Base-by-base conservation (phyloP, 1,140 invertebrate genomes). In the Phymastichus coffea region DNA sequence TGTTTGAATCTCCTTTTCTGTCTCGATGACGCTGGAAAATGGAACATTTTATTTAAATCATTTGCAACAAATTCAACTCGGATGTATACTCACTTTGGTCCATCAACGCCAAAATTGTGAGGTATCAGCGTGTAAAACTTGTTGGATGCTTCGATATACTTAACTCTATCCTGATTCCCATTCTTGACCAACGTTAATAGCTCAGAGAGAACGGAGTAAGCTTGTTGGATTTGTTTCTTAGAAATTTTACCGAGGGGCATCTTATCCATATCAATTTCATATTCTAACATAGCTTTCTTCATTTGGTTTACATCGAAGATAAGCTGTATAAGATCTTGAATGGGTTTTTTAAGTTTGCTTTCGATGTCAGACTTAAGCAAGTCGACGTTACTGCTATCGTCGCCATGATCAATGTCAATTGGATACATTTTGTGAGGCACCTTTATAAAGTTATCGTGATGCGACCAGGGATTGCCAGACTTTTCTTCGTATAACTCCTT, bases 181-280 rank as follows among this genome's bases (percentile, higher is more conserved):
- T 77, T 78, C 52, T 85, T 77, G 4, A 92, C 77, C 9, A 90
- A 70, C 26, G 85, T 76, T 66, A 91, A 86, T 15, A 97, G 74
- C 68, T 97, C 90, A 1, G 83, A 88, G 1, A 99, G 75, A 17
- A 97, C 87, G 33, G 74, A 78, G 71, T 92, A 99, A 0, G 95
- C 96, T 44, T 86, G 81, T 69, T 92, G 85, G 33, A 99, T 89
- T 80, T 99, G 95, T 60, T 88, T 88, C 69, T 91, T 88, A 10
- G 95, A 98, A 0, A 99, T 74, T 81, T 99, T 99, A 41, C 96
- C 97, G 2, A 99, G 79, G 0, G 97, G 97, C 95, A 99, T 97
- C 80, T 98, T 98, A 48, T 96, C 93, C 64, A 93, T 84, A 80
- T 99, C 96, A 66, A 98, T 88, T 20, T 98, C 94, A 84, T 97